Base-by-base conservation (phyloP, 2,113 vertebrate species). In the Etheostoma cragini region DNA sequence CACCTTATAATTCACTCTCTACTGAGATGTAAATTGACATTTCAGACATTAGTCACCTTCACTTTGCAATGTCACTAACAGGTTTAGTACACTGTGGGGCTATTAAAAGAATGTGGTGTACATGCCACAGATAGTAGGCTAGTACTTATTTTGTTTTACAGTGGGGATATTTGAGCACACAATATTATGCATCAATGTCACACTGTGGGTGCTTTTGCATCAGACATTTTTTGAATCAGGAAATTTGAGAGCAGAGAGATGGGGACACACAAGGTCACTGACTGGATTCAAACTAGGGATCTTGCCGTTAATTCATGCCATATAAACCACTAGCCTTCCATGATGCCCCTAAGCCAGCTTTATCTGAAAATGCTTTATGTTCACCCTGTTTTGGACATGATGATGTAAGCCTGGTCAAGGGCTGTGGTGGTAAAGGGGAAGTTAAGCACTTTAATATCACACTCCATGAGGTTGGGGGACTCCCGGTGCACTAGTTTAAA, bases 21-120 rank as follows among this genome's bases (percentile, higher is more conserved):
- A 21, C 22, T 53, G 35, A 42, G 24, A 33, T 58, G 61, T 65
- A 60, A 53, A 80, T 61, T 62, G 10, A 56, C 16, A 66, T 80
- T 80, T 61, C 35, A 76, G 68, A 58, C 64, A 64, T 4, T 49
- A 50, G 42, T 76, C 58, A 35, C 26, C 35, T 22, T 78, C 24
- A 65, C 70, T 76, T 45, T 24, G n/a, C 61, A 58, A 66, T 46
- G 16, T 24, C 21, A 30, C 19, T 47, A 68, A 53, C 46, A 72
- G 47, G 60, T 66, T 38, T 45, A 54, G 49, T 54, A 22, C 54
- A 58, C 24, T 7, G 16, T 66, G 57, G 17, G 30, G 17, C 22
- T 70, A 19, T 54, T n/a, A 38, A 58, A 15, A 57, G 53, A 61
- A 16, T 38, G n/a, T 13, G 22, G 21, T 19, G 45, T 13, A 21